Conservation (phyloP, 2,113 vertebrate species). For the Apteryx owenii region DNA sequence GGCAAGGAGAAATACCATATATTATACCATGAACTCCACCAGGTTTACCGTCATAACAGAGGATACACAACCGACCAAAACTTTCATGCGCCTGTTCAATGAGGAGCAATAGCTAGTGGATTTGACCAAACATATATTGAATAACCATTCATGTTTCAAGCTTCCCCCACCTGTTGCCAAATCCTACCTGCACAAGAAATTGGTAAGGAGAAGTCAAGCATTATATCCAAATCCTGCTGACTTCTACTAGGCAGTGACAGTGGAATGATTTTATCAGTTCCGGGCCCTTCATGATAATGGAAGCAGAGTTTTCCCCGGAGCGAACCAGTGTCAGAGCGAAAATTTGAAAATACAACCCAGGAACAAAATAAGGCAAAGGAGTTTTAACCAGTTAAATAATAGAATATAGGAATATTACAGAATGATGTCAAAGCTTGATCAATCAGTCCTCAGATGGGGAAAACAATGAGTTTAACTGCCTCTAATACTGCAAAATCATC, state of each 20-base stretch:
- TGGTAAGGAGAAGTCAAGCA: slow-evolving; percentile 11
- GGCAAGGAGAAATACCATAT: neutral
- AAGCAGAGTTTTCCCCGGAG: slow-evolving; percentile 43
- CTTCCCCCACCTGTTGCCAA: neutral
- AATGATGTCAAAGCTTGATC: slow-evolving; percentile 6
- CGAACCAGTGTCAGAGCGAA: neutral
- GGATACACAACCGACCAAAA: neutral
- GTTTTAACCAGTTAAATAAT: neutral
- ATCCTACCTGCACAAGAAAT: neutral
- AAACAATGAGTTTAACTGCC: slow-evolving; percentile 2
- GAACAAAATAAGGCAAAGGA: neutral
- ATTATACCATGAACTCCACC: neutral
- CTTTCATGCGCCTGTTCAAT: neutral
- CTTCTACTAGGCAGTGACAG: slow-evolving; percentile 39
- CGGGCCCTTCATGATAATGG: neutral
- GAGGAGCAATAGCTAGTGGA: neutral
- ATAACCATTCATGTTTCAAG: rapidly evolving
- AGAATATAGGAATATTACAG: neutral
- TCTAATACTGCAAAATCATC: slow-evolving; percentile 58
- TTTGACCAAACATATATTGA: neutral
- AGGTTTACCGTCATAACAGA: neutral
- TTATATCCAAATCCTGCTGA: slow-evolving; percentile 58
- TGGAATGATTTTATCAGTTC: slow-evolving; percentile 43
- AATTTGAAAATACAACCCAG: neutral
- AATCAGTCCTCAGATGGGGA: neutral